Percentiles rank a stretch among this genome's conserved stretches.
phyloP scores from a whole-genome alignment of 2,113 vertebrate species.

The Prunella himalayana region DNA sequence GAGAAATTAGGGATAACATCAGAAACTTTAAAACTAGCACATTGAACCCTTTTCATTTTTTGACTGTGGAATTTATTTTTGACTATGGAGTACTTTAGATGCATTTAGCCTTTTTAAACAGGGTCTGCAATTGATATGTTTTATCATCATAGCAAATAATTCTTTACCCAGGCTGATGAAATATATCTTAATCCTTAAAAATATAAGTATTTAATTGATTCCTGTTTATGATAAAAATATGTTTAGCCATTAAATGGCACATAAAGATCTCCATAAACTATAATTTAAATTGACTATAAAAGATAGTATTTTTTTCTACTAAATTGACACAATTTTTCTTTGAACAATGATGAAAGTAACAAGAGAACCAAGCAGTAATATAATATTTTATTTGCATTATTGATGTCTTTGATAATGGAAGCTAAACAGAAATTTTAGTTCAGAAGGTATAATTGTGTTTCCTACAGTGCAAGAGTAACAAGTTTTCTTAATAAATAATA shows the following conservation, averaged over 20 bases:
- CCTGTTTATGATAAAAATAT: background rate
- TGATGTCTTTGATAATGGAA: background rate
- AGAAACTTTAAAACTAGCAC: background rate
- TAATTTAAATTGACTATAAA: background rate
- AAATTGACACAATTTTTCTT: background rate
- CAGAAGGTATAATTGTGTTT: background rate
- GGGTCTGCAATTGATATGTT: background rate
- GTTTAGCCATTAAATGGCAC: background rate
- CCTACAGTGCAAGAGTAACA: background rate
- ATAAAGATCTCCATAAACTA: background rate
- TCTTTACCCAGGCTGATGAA: background rate
- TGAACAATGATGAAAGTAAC: background rate
- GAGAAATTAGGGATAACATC: background rate
- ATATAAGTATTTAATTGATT: background rate
- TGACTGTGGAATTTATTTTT: background rate
- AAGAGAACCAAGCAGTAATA: background rate
- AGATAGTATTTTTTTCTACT: background rate
- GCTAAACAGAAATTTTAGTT: background rate
- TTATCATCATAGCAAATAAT: background rate
- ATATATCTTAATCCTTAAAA: background rate
- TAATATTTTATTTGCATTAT: background rate
- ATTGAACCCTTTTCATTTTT: background rate
- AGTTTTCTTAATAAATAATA: background rate
- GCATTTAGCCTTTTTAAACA: background rate
- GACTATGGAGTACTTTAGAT: background rate